These are phyloP conservation scores for Sebastes flavidus DNA, from an alignment of 2,797 vertebrate species.

Conservation along the genomic window DNA sequence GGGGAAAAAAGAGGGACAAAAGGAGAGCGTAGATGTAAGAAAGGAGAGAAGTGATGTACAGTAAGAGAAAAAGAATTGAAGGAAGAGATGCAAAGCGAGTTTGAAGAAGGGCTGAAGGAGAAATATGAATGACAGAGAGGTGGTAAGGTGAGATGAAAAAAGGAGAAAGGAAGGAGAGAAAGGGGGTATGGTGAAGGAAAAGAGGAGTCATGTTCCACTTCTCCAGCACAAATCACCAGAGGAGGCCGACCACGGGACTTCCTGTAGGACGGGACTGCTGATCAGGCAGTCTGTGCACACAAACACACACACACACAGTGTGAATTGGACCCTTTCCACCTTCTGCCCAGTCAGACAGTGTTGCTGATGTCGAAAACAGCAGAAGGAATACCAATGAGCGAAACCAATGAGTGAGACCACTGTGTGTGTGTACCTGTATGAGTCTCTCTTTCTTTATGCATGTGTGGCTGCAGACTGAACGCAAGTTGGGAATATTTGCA, in stretches of 20 bases:
- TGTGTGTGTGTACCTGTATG: constrained; percentile 16
- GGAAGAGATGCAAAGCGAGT: neutral
- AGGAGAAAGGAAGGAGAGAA: neutral
- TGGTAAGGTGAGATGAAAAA: neutral
- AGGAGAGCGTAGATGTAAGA: neutral
- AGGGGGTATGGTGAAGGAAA: constrained; percentile 18
- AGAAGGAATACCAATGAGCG: constrained; percentile 73
- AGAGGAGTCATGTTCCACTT: constrained; percentile 60
- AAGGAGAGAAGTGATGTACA: neutral
- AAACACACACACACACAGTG: constrained; percentile 29
- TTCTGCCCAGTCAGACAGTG: constrained; percentile 64
- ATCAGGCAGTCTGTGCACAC: constrained; percentile 69
- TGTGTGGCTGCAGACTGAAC: neutral
- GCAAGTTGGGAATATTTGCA: neutral
- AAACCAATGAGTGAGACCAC: constrained; percentile 39
- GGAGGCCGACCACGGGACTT: constrained; percentile 75
- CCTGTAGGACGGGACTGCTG: constrained; percentile 79
- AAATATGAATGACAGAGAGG: neutral
- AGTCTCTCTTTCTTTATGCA: neutral
- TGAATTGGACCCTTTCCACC: constrained; percentile 69
- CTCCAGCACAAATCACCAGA: constrained; percentile 70
- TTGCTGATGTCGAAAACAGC: constrained; percentile 63
- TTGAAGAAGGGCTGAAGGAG: neutral
- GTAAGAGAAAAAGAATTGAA: neutral
- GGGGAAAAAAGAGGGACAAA: neutral